Evolutionary conservation across 1,140 invertebrate genomes (phyloP).

Genomic region (Ips nitidus): DNA sequence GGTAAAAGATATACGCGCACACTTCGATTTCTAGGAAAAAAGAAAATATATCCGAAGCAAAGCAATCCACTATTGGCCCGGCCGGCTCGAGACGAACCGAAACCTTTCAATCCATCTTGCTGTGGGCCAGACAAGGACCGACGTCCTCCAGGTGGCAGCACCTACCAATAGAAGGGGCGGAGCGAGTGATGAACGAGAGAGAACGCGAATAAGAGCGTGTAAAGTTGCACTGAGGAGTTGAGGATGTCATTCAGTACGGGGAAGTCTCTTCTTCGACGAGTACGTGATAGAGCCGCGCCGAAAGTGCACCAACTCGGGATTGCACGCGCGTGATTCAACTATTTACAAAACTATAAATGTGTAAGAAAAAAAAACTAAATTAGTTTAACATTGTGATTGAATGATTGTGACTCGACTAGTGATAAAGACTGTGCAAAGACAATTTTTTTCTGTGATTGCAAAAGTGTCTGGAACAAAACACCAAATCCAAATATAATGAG

Average conservation of each 20-base stretch:
- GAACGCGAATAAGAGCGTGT: slow-evolving; percentile 21
- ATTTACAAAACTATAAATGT: background rate
- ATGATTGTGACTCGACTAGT: background rate
- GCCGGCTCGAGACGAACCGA: slow-evolving; percentile 30
- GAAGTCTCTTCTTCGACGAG: slow-evolving; percentile 47
- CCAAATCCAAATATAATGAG: too few species aligned
- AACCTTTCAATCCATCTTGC: slow-evolving; percentile 37
- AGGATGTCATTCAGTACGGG: slow-evolving; percentile 49
- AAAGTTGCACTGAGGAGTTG: slow-evolving; percentile 35
- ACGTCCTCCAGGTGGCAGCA: slow-evolving; percentile 45
- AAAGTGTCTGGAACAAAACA: too few species aligned
- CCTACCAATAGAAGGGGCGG: slow-evolving; percentile 50
- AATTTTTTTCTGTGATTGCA: too few species aligned
- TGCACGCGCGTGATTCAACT: slow-evolving; percentile 14
- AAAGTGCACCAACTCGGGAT: slow-evolving; percentile 1
- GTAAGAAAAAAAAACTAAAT: too few species aligned
- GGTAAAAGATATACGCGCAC: slow-evolving; percentile 39
- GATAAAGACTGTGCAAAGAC: background rate
- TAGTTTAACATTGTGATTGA: too few species aligned
- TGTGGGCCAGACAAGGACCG: slow-evolving; percentile 34
- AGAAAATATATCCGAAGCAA: slow-evolving; percentile 50
- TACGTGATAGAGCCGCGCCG: slow-evolving; percentile 41
- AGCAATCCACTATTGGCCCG: slow-evolving; percentile 48
- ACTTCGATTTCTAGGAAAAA: slow-evolving; percentile 52
- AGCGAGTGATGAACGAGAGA: slow-evolving; percentile 34